Conservation (phyloP, 2,113 vertebrate genomes). For the Aptenodytes patagonicus region DNA sequence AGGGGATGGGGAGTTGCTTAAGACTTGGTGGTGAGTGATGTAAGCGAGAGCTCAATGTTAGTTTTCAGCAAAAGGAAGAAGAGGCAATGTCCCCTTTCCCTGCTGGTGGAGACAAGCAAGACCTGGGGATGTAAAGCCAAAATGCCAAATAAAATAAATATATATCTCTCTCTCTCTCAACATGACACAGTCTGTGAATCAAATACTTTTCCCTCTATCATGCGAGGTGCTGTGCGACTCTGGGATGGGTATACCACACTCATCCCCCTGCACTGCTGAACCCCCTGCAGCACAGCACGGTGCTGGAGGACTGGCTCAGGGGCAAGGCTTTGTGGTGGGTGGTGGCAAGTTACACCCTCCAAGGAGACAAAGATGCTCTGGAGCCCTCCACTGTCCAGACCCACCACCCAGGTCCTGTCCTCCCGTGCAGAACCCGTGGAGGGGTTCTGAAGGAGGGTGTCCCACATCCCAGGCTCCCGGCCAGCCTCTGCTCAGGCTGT, state of each 20-base stretch:
- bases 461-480: not conserved
- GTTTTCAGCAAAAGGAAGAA: not conserved
- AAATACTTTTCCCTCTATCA: too few relatives aligned
- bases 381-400: not conserved
- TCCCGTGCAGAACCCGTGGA: too few relatives aligned
- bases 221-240: not conserved
- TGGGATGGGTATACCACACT: accelerated
- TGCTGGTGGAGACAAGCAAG: not conserved
- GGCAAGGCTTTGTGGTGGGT: not conserved
- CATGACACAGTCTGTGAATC: accelerated
- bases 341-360: not conserved
- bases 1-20: not conserved
- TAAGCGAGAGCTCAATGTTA: not conserved
- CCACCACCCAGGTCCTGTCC: not conserved
- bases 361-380: not conserved
- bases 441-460: not conserved
- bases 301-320: not conserved
- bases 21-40: not conserved
- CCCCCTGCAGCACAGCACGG: accelerated
- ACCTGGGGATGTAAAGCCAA: not conserved
- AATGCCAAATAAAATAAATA: not conserved
- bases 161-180: too few relatives aligned
- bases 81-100: not conserved
- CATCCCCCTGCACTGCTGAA: not conserved
- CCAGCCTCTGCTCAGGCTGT: not conserved